Percentiles rank a stretch among this genome's conserved stretches.
phyloP scores from a whole-genome alignment of 2,797 vertebrate species.

The Notolepis coatsorum region DNA sequence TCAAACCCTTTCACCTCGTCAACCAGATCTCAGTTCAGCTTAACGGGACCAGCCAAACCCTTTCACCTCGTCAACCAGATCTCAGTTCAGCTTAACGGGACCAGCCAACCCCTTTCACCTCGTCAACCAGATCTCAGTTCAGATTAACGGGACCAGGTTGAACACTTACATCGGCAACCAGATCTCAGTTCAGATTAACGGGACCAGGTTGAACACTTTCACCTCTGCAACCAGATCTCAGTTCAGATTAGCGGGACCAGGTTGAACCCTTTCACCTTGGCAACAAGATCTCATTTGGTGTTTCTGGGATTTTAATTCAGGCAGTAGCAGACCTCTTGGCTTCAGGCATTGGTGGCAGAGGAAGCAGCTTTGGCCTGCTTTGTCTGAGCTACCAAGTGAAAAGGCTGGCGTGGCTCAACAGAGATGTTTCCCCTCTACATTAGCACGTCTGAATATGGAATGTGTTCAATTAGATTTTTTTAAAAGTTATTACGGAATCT shows the following conservation, averaged over 20 bases:
- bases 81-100: conserved; percentile 57
- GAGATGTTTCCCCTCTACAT: no score
- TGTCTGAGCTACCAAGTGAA: conserved; percentile 20
- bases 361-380: conserved; percentile 35
- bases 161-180: neutral
- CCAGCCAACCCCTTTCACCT: conserved; percentile 8
- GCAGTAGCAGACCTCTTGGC: conserved; percentile 26
- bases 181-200: no score
- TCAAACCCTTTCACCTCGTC: conserved; percentile 1
- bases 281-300: conserved; percentile 19
- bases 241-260: no score
- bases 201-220: no score
- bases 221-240: no score
- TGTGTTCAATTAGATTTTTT: no score
- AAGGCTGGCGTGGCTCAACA: no score
- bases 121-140: conserved; percentile 47
- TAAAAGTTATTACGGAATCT: no score
- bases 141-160: conserved; percentile 27
- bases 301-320: conserved; percentile 37
- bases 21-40: conserved; percentile 49
- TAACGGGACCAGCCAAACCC: conserved; percentile 26
- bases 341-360: conserved; percentile 14
- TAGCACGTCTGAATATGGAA: no score
- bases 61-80: neutral
- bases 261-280: conserved; percentile 25